A percentile compares a stretch with the other conserved stretches of the same genome.
Conservation (phyloP, 1,140 invertebrate genomes). For the Euglossa dilemma region DNA sequence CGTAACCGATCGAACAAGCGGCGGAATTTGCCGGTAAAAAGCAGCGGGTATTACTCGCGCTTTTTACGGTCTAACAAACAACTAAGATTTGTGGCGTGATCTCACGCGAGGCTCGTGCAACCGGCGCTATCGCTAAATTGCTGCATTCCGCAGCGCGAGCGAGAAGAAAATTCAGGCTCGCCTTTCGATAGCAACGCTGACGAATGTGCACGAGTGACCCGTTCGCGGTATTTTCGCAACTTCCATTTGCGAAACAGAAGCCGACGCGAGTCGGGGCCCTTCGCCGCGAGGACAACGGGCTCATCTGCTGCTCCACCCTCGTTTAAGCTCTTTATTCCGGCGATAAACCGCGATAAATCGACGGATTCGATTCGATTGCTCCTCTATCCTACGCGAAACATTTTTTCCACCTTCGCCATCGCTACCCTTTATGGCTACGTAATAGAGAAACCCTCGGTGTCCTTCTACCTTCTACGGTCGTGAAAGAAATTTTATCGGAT, state of each 20-base stretch:
- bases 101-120: background rate
- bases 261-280: background rate
- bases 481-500: too few species aligned
- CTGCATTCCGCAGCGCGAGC: background rate
- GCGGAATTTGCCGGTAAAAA: background rate
- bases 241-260: slow-evolving; percentile 13
- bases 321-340: background rate
- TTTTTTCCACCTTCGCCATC: background rate
- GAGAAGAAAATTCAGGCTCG: slow-evolving; percentile 7
- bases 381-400: background rate
- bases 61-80: background rate
- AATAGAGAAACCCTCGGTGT: background rate
- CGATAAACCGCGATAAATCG: background rate
- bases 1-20: too few species aligned
- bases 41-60: background rate
- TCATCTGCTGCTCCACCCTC: background rate
- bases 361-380: background rate
- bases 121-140: background rate
- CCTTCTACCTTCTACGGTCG: too few species aligned
- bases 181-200: background rate
- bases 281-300: background rate
- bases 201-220: background rate
- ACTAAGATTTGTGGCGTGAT: background rate
- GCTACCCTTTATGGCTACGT: background rate
- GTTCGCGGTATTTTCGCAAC: slow-evolving; percentile 11